A percentile compares a stretch with the other conserved stretches of the same genome.
Evolutionary conservation across 2,797 vertebrate genomes (phyloP).

Genomic region (Sebastes paucispinis): DNA sequence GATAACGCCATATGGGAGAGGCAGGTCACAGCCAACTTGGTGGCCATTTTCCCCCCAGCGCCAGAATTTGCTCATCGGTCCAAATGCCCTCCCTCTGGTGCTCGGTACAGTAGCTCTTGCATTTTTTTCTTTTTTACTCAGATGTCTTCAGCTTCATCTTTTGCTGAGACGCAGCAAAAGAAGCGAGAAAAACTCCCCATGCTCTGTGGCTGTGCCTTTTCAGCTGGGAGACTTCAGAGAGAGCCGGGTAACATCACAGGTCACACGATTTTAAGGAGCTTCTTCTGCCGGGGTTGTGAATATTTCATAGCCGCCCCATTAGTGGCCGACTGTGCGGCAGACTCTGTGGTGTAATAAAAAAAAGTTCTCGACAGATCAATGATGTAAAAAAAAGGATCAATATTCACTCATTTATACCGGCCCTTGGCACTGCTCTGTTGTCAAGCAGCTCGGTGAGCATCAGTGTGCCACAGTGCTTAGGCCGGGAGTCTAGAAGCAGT

Average conservation of each 20-base stretch:
- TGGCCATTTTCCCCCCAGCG: slow-evolving; percentile 53
- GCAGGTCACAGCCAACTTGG: slow-evolving; percentile 66
- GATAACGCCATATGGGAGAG: slow-evolving; percentile 80
- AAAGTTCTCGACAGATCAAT: slow-evolving; percentile 37
- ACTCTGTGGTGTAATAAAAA: slow-evolving; percentile 31
- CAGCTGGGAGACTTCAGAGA: slow-evolving; percentile 35
- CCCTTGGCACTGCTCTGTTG: slow-evolving; percentile 44
- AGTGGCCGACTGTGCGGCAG: slow-evolving; percentile 21
- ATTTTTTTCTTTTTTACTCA: slow-evolving; percentile 24
- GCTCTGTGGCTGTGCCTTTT: neutral
- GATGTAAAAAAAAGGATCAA: slow-evolving; percentile 46
- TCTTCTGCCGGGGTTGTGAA: slow-evolving; percentile 27
- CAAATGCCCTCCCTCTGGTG: slow-evolving; percentile 57
- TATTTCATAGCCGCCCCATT: slow-evolving; percentile 37
- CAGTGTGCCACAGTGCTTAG: slow-evolving; percentile 39
- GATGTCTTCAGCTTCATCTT: slow-evolving; percentile 54
- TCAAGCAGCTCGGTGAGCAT: slow-evolving; percentile 56
- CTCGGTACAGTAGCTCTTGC: slow-evolving; percentile 1
- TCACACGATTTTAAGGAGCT: slow-evolving; percentile 26
- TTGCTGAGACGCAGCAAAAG: slow-evolving; percentile 23
- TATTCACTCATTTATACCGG: slow-evolving; percentile 52
- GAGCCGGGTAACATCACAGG: slow-evolving; percentile 42
- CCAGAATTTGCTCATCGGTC: slow-evolving; percentile 59
- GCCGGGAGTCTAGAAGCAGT: slow-evolving; percentile 50
- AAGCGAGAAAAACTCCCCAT: neutral